Conservation (phyloP, 1,140 invertebrate genomes). For the Lordiphosa collinella region DNA sequence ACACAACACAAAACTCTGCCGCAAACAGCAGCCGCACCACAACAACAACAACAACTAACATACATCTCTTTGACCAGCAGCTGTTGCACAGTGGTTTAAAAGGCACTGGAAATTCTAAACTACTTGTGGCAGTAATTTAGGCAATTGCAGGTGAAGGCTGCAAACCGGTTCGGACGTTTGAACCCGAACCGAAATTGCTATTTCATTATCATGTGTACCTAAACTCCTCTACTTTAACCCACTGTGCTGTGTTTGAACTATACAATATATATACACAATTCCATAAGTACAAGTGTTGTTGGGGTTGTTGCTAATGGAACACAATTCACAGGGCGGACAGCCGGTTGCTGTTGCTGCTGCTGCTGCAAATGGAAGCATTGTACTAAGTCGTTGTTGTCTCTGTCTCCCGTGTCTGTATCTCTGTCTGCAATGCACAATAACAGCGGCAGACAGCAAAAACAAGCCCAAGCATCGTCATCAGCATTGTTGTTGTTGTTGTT, state of each 20-base stretch:
- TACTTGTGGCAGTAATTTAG: too few species aligned
- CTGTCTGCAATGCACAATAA: constrained; percentile 35
- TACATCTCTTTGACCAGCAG: constrained; percentile 57
- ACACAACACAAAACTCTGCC: constrained; percentile 33
- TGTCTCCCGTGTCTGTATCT: constrained; percentile 16
- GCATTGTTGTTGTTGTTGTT: constrained; percentile 22
- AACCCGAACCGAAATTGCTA: too few species aligned
- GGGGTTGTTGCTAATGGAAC: constrained; percentile 72
- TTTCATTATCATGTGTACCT: too few species aligned
- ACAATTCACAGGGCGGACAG: constrained; percentile 58
- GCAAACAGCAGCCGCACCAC: constrained; percentile 31
- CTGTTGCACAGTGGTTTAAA: constrained; percentile 38
- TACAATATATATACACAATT: constrained; percentile 13
- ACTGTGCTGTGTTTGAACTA: constrained; percentile 20
- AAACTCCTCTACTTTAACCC: constrained; percentile 1
- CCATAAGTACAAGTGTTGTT: constrained; percentile 37
- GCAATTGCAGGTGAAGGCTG: too few species aligned
- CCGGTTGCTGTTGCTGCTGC: constrained; percentile 6
- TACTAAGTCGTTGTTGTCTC: constrained; percentile 30
- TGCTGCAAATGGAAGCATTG: constrained; percentile 35
- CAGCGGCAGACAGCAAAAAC: constrained; percentile 33
- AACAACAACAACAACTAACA: constrained; percentile 42
- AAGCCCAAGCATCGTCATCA: constrained; percentile 25
- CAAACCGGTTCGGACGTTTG: too few species aligned
- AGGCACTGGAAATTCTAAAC: constrained; percentile 3